Evolutionary conservation across 1,140 invertebrate species (phyloP).

Genomic region (Caerostris darwini): DNA sequence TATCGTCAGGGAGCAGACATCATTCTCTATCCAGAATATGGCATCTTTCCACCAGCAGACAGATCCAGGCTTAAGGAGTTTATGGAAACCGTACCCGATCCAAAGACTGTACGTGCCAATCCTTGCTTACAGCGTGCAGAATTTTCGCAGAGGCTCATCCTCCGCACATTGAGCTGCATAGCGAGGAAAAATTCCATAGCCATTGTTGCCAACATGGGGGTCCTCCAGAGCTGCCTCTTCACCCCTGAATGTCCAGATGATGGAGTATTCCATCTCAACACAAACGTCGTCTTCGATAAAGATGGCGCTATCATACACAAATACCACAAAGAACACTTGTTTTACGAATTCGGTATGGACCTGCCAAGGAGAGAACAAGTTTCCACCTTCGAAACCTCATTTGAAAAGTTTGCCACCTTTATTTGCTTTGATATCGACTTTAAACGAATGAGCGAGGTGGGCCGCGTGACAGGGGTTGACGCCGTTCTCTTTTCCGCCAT

Average conservation of each 20-base stretch:
- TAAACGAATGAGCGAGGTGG: slow-evolving; percentile 42
- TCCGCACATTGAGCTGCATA: slow-evolving; percentile 84
- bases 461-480: slow-evolving; percentile 83
- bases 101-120: slow-evolving; percentile 14
- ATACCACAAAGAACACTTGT: slow-evolving; percentile 90
- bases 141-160: slow-evolving; percentile 67
- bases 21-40: slow-evolving; percentile 91
- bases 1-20: slow-evolving; percentile 86
- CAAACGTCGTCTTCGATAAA: slow-evolving; percentile 88
- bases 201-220: slow-evolving; percentile 87
- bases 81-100: slow-evolving; percentile 71
- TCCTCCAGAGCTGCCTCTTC: slow-evolving; percentile 10
- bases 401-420: slow-evolving; percentile 87
- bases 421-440: slow-evolving; percentile 89
- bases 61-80: background rate
- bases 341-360: slow-evolving; percentile 84
- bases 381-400: slow-evolving; percentile 84
- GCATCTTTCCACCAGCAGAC: slow-evolving; percentile 78
- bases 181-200: slow-evolving; percentile 84
- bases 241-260: slow-evolving; percentile 80
- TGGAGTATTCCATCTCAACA: slow-evolving; percentile 86
- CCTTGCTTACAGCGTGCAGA: slow-evolving; percentile 53
- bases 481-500: slow-evolving; percentile 85
- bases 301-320: slow-evolving; percentile 84
- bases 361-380: slow-evolving; percentile 83